Evolutionary conservation across 2,113 vertebrate species (phyloP).

Genomic region (Caretta caretta): DNA sequence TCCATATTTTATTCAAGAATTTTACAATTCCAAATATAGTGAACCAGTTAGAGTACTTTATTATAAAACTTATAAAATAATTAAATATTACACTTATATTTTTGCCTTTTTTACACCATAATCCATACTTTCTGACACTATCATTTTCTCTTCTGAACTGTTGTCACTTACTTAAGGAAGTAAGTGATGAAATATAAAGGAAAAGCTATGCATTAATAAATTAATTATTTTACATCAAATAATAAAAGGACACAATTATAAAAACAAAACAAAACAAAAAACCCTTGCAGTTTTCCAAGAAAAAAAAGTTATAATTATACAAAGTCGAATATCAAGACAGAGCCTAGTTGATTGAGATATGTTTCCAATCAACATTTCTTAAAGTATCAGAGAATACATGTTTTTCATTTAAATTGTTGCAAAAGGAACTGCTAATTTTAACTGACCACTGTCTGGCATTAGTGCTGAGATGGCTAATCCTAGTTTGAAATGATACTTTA

Average conservation of each 20-base stretch:
- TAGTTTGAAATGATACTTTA: constrained; percentile 66
- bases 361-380: constrained; percentile 58
- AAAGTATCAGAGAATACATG: constrained; percentile 35
- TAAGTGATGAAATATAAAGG: constrained; percentile 76
- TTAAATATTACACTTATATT: constrained; percentile 89
- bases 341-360: constrained; percentile 24
- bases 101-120: constrained; percentile 81
- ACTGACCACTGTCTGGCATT: constrained; percentile 76
- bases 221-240: constrained; percentile 85
- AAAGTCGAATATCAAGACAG: constrained; percentile 29
- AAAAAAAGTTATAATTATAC: constrained; percentile 47
- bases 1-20: constrained; percentile 71
- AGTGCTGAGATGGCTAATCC: constrained; percentile 78
- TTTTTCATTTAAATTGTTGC: constrained; percentile 70
- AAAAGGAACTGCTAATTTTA: constrained; percentile 76
- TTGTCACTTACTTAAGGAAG: constrained; percentile 68
- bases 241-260: constrained; percentile 78
- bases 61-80: constrained; percentile 89
- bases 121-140: constrained; percentile 77
- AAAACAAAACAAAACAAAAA: constrained; percentile 59
- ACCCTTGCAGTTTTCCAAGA: constrained; percentile 60
- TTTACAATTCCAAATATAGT: constrained; percentile 76
- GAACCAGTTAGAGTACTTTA: constrained; percentile 82
- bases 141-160: constrained; percentile 69
- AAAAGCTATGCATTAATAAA: constrained; percentile 86